Percentiles rank a stretch among this genome's conserved stretches.
Evolutionary conservation across 2,888 invertebrate species (phyloP).

Genomic region (Oligia fasciuncula): DNA sequence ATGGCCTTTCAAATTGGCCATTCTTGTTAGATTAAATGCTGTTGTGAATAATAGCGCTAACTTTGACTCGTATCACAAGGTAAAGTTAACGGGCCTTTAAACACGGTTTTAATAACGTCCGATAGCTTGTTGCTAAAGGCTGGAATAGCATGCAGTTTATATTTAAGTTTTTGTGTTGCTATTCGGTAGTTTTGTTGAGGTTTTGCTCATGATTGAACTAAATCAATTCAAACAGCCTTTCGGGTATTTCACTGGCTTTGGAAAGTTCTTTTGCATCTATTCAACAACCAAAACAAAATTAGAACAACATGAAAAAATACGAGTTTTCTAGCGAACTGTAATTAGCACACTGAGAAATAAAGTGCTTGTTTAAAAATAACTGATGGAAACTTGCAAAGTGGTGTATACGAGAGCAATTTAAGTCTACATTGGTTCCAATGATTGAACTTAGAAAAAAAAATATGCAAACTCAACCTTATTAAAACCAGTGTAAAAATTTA

Average conservation of each 20-base stretch:
- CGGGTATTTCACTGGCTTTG: background rate
- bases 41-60: constrained; percentile 12
- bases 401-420: background rate
- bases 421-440: background rate
- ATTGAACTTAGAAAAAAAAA: background rate
- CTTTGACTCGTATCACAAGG: constrained; percentile 3
- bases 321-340: background rate
- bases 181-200: background rate
- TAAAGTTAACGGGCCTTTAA: background rate
- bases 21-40: constrained; percentile 24
- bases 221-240: background rate
- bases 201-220: background rate
- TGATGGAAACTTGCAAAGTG: background rate
- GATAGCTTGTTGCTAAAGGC: background rate
- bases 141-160: background rate
- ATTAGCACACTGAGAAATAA: background rate
- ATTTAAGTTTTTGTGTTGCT: background rate
- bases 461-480: background rate
- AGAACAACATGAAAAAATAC: background rate
- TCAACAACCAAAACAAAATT: background rate
- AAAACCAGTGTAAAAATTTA: background rate
- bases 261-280: background rate
- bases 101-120: background rate
- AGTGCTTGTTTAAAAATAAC: no score
- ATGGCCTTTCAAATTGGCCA: constrained; percentile 16